phyloP scores from a whole-genome alignment of 2,113 vertebrate genomes.

The Catharus minimus region DNA sequence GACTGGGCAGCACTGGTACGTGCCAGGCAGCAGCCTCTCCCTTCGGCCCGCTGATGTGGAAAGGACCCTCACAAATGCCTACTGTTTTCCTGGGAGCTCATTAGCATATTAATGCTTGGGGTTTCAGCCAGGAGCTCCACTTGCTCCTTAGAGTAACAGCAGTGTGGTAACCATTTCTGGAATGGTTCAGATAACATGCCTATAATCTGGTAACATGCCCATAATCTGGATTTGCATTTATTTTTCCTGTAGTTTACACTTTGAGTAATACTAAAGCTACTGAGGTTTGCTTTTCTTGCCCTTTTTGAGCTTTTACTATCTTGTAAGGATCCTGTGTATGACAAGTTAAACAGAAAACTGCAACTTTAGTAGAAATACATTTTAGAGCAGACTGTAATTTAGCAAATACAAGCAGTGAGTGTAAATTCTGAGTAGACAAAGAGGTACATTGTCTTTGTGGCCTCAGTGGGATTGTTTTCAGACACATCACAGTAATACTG shows the following conservation, averaged over 20 bases:
- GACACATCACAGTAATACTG: background rate
- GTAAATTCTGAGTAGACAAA: background rate
- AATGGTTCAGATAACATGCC: background rate
- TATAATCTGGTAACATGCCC: background rate
- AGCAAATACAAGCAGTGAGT: background rate
- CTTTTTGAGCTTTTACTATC: background rate
- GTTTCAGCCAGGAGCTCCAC: background rate
- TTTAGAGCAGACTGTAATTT: background rate
- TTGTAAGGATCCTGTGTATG: background rate
- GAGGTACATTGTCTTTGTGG: background rate
- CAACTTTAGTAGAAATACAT: background rate
- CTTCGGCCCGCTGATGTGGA: background rate
- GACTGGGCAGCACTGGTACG: background rate
- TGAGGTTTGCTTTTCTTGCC: background rate
- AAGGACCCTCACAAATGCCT: constrained; percentile 21
- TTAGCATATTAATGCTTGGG: constrained; percentile 4
- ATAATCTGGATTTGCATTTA: background rate
- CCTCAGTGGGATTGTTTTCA: background rate
- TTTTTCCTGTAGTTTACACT: background rate
- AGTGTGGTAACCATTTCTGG: background rate
- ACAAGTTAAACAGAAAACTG: background rate
- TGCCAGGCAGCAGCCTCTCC: constrained; percentile 24
- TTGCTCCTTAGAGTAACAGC: background rate
- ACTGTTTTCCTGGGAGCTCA: constrained; percentile 22
- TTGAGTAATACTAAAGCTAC: background rate